Evolutionary conservation across 2,113 vertebrate species (phyloP), one percentile per base, ranked within the genome.

Genomic region (Motacilla alba): DNA sequence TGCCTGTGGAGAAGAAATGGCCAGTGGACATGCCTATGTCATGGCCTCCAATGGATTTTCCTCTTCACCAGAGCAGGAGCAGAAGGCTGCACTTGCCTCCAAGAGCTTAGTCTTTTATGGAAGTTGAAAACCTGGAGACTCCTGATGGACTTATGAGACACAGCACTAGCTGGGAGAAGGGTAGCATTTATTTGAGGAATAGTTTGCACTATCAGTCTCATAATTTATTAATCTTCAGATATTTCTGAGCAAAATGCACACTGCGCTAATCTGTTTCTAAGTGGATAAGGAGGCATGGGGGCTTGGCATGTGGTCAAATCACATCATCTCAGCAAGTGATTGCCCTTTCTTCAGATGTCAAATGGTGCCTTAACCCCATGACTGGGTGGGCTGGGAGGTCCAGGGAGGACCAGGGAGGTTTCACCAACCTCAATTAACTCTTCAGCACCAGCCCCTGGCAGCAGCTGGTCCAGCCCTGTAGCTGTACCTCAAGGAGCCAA

Each of bases 201-300:
- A 60, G 59, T 64, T 91, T 60, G 50, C 55, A 49, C 5, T 7
- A 80, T 95, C 78, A 70, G 28, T 80, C 68, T 89, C 18, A 21
- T 63, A 4, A 63, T 83, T 90, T 94, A 67, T 94, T 91, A 81
- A 81, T 88, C 18, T 85, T 83, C 76, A 78, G 60, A 72, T 91
- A 72, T 87, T 96, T 86, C 93, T 79, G 79, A 90, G 69, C 43
- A 92, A 90, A 88, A 69, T 27, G 39, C 73, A 87, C 1, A 1
- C 91, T 85, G 75, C 76, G 43, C 76, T 89, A 60, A 93, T 91
- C 83, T 95, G 46, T 91, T 94, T 90, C 72, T 91, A 66, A 74
- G 83, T 72, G 90, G 64, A 37, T 74, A 62, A 77, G 58, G 74
- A 92, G 72, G 72, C 81, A 63, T 31, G 44, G 44, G 64, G n/a